Percentiles rank a stretch among this genome's conserved stretches.
Conservation (phyloP, 2,113 vertebrate genomes). For the Hirundichthys speculiger region DNA sequence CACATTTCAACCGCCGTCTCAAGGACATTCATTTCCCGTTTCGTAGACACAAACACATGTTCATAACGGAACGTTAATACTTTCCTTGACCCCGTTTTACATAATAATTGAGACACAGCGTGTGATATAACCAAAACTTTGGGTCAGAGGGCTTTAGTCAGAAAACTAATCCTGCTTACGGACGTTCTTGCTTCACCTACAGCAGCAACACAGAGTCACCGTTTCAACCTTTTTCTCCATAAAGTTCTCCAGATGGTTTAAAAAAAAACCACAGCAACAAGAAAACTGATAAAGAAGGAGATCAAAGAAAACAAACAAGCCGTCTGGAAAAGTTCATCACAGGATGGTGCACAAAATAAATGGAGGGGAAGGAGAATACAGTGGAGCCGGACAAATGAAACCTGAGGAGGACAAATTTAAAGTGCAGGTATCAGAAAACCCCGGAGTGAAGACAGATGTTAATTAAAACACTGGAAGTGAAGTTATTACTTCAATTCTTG, state of each 20-base stretch:
- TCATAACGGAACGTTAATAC: neutral
- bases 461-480: too few species aligned
- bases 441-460: too few species aligned
- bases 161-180: slow-evolving; percentile 47
- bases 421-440: too few species aligned
- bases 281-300: neutral
- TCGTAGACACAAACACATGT: neutral
- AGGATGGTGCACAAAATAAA: too few species aligned
- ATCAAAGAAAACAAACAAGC: neutral
- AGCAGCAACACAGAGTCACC: neutral
- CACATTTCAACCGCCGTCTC: too few species aligned
- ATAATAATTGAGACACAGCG: neutral
- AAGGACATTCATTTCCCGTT: too few species aligned
- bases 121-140: slow-evolving; percentile 31
- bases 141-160: slow-evolving; percentile 26
- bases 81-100: slow-evolving; percentile 6
- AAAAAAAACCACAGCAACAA: neutral
- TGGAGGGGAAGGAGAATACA: too few species aligned
- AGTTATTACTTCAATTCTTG: too few species aligned
- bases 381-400: too few species aligned
- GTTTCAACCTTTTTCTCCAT: neutral
- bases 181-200: slow-evolving; percentile 18
- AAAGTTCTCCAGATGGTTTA: neutral
- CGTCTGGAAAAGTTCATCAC: too few species aligned
- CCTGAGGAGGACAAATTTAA: too few species aligned